phyloP scores from a whole-genome alignment of 2,888 invertebrate genomes.

The Autographa pulchrina region DNA sequence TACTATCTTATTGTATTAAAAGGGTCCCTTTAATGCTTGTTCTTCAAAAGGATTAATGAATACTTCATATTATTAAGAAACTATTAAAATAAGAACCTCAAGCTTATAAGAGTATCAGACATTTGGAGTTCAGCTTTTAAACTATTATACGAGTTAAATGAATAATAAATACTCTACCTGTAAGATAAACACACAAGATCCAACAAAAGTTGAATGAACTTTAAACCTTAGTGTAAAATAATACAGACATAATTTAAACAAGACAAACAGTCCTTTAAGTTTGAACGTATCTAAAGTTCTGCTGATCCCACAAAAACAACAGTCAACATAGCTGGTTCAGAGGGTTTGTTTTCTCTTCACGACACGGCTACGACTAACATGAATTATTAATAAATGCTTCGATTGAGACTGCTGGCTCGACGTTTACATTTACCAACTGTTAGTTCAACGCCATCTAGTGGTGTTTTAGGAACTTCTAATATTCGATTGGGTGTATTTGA shows the following conservation, averaged over 20 bases:
- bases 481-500: neutral
- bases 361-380: slow-evolving; percentile 50
- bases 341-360: slow-evolving; percentile 52
- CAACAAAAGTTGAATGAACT: neutral
- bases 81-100: neutral
- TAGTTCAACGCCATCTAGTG: slow-evolving; percentile 34
- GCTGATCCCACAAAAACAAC: slow-evolving; percentile 35
- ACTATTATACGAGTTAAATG: no score
- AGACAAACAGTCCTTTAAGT: neutral
- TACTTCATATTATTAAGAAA: neutral
- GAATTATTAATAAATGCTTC: slow-evolving; percentile 62
- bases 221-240: neutral
- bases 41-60: neutral
- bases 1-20: no score
- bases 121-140: neutral
- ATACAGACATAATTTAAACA: neutral
- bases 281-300: neutral
- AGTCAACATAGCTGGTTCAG: slow-evolving; percentile 14
- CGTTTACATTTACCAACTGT: slow-evolving; percentile 46
- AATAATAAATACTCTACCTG: neutral
- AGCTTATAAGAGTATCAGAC: neutral
- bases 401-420: slow-evolving; percentile 54
- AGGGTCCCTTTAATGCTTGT: no score
- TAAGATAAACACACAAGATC: neutral
- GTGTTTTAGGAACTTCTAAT: neutral